Evolutionary conservation across 2,797 vertebrate species (phyloP), one percentile per base, ranked within the genome.

Genomic region (Protosalanx chinensis): DNA sequence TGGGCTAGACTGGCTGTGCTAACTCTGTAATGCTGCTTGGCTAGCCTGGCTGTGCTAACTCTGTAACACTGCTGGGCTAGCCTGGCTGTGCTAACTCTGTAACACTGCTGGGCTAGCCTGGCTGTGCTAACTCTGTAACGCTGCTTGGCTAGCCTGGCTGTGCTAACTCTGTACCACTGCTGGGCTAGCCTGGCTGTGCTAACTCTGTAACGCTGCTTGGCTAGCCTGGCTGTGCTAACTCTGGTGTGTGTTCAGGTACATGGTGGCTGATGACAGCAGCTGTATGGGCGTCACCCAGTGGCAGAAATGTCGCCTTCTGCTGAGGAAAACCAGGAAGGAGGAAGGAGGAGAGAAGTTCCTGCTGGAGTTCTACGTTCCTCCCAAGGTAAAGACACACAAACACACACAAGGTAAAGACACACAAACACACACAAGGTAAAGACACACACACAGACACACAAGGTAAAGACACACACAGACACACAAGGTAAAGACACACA

Each of bases 331-430:
- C 0, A 89, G 84, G 77, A 91, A 89, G 76, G 88, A 94, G 12
- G 96, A 97, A 18, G 86, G 94, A 12, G 94, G 93, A 0, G 95
- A 98, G 76, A 91, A 89, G 76, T 99, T 99, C 88, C 92, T 98
- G 68, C 93, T 99, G 0, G 97, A 99, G 90, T 98, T 99, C 87
- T 99, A 96, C 12, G 96, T 98, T 15, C 97, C 97, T 0, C 96
- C 97, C 0, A 99, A 99, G 96, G 97, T 98, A 91, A 73, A 85
- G 4, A 30, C 4, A 35, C 12, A 13, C 41, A 64, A 67, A 73
- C 30, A 65, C 46, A 46, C 41, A 61, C 5, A 70, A 41, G 72
- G 58, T 27, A 1, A 27, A 27, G 23, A 27, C 83, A 10, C 86
- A 15, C 18, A 63, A 32, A 6, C 29, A 30, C 33, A 41, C 10